Evolutionary conservation across 2,888 invertebrate genomes (phyloP), one percentile per base, ranked within the genome.

Genomic region (Molorchus minor): DNA sequence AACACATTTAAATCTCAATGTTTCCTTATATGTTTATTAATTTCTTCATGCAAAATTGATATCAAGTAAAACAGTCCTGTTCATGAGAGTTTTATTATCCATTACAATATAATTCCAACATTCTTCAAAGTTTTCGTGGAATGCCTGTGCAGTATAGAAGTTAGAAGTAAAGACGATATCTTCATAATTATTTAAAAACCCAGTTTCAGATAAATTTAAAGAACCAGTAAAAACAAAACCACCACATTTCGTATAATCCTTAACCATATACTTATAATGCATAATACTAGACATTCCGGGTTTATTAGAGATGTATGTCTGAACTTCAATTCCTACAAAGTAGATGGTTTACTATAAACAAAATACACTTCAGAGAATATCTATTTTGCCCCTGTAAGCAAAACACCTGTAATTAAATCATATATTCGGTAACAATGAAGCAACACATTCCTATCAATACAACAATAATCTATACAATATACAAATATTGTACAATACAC

Each of bases 211-310:
- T 61, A 78, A 70, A 68, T 79, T 79, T 61, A 77, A 61, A 2
- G 79, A 79, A n/a, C 79, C 76, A 21, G 67, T 65, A 53, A 69
- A 71, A 2, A 77, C 58, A 61, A 59, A 76, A 12, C 74, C 73
- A 47, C 58, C 56, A 3, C 45, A 21, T 33, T 65, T 58, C 19
- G 54, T 47, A 60, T 72, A 76, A 64, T 79, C 79, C 65, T 79
- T 79, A 1, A 79, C 54, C 41, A 77, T 76, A 62, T 71, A 79
- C 67, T 79, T 79, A 47, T 75, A 71, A 66, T 79, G 79, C 74
- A 79, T 75, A 45, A 79, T 77, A 55, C 71, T 72, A 19, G 66
- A 62, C n/a, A 63, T 7, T 13, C 56, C 45, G 17, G 56, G 21
- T 16, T 47, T 64, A 40, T 66, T 68, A n/a, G 71, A 63, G 3